Evolutionary conservation across 1,140 invertebrate genomes (phyloP), one percentile per base, ranked within the genome.

Genomic region (Euura saliciscinereae): DNA sequence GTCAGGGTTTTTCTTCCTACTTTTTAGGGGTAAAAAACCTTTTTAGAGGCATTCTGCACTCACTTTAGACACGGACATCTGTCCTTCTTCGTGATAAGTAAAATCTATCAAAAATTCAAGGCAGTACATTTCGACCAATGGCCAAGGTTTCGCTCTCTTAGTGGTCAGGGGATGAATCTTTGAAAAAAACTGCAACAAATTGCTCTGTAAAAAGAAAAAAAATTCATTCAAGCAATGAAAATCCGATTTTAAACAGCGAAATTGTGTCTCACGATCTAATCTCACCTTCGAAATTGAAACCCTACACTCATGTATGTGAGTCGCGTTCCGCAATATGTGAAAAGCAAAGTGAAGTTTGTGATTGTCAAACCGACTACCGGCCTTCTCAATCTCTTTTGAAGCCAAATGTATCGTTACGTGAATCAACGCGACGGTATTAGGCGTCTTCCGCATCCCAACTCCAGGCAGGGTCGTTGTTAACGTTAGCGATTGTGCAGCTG

Each of bases 391-490:
- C 79, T 90, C 89, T 77, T 86, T 87, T 2, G 75, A 73, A 6
- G 89, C 75, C 44, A 90, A 68, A 44, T 81, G 79, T 51, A 89
- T 81, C 4, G 90, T 78, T 1, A 85, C 84, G 66, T 90, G 88
- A 45, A 90, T 79, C 11, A 91, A 74, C 0, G 89, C 89, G 3
- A 86, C 71, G 28, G 86, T 88, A 67, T 85, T 88, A 4, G 89
- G 86, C 3, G 84, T 85, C 83, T 88, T 90, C 65, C 89, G 82
- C 4, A 88, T 84, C 13, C 88, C 88, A 8, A 85, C 79, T 43
- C 89, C 89, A n/a, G 88, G 84, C 44, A 88, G 78, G 4, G 84
- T 82, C 42, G 88, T 89, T 1, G 90, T 91, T 65, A 90, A 79
- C 7, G 86, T 82, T 51, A 90, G 76, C 6, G 89, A 88, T 43